Evolutionary conservation across 2,113 vertebrate genomes (phyloP).

Genomic region (Isichthys henryi): DNA sequence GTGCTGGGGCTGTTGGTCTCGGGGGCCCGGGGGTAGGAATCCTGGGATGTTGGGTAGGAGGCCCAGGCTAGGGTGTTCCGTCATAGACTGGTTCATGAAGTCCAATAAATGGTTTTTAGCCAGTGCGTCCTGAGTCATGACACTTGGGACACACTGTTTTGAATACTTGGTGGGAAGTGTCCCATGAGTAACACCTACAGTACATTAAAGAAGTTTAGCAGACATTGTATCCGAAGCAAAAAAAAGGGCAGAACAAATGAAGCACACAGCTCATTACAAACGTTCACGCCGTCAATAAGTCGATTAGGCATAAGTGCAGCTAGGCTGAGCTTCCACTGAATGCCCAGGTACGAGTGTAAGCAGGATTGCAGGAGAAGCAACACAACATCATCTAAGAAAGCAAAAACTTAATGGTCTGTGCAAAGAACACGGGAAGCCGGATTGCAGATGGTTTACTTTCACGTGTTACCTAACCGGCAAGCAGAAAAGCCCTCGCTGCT

Average conservation of each 20-base stretch:
- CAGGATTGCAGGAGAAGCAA: background rate
- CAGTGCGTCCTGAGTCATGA: background rate
- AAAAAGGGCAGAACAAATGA: background rate
- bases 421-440: background rate
- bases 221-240: background rate
- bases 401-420: background rate
- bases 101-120: background rate
- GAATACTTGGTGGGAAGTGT: background rate
- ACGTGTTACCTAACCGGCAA: background rate
- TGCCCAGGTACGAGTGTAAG: background rate
- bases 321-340: background rate
- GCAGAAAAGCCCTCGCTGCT: background rate
- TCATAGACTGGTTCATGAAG: background rate
- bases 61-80: background rate
- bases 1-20: background rate
- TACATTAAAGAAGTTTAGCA: background rate
- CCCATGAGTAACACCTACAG: background rate
- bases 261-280: background rate
- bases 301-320: background rate
- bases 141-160: too few relatives aligned
- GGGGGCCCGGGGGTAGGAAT: background rate
- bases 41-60: too few relatives aligned
- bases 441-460: background rate
- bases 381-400: background rate
- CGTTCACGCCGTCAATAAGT: background rate